Evolutionary conservation across 2,797 vertebrate genomes (phyloP).

Genomic region (Erethizon dorsatum): DNA sequence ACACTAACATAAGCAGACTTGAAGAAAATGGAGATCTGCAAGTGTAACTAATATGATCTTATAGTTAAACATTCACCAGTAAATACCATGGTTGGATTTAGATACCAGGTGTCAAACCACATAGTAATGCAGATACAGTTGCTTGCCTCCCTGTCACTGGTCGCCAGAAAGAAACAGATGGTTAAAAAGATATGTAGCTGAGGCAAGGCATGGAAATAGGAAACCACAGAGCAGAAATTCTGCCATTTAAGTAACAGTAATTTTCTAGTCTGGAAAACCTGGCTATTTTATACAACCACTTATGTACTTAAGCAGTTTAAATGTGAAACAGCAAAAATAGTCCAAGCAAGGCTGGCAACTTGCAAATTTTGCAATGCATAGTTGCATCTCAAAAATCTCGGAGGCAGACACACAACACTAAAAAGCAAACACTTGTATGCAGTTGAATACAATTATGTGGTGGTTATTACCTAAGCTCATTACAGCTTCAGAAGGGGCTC

Average conservation of each 20-base stretch:
- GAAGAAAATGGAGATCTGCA: constrained; percentile 70
- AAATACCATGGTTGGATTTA: constrained; percentile 79
- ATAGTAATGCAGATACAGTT: constrained; percentile 82
- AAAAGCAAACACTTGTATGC: constrained; percentile 55
- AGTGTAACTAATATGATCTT: constrained; percentile 78
- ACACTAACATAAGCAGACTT: neutral
- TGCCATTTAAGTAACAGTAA: constrained; percentile 80
- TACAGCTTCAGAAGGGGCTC: constrained; percentile 70
- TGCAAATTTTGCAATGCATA: constrained; percentile 65
- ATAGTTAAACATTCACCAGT: constrained; percentile 82
- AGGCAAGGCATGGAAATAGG: constrained; percentile 61
- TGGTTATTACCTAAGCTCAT: constrained; percentile 76
- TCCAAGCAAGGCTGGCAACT: constrained; percentile 73
- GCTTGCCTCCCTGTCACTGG: constrained; percentile 78
- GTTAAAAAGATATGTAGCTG: constrained; percentile 81
- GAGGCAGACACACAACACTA: constrained; percentile 74
- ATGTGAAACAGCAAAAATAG: constrained; percentile 82
- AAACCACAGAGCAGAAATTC: constrained; percentile 75
- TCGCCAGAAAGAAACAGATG: constrained; percentile 88
- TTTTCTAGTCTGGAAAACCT: constrained; percentile 84
- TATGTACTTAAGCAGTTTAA: constrained; percentile 83
- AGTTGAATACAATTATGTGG: constrained; percentile 50
- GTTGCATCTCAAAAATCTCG: constrained; percentile 68
- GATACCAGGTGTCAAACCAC: constrained; percentile 84
- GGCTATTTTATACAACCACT: constrained; percentile 73